phyloP scores from a whole-genome alignment of 2,113 vertebrate species.

The Muntiacus reevesi region DNA sequence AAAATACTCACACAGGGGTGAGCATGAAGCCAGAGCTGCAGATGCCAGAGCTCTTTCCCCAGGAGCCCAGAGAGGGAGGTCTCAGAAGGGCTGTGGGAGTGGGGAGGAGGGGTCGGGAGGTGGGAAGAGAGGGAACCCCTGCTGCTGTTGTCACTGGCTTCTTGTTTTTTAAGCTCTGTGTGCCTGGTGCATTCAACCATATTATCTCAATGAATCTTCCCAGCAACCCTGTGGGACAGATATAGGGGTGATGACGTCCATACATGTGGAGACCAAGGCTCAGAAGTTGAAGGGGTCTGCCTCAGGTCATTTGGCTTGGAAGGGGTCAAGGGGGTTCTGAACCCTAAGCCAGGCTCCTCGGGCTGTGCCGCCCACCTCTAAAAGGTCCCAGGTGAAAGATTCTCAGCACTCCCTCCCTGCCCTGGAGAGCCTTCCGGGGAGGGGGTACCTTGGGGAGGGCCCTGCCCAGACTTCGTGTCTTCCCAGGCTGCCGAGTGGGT shows the following conservation, averaged over 20 bases:
- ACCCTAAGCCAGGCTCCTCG: not conserved
- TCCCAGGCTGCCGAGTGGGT: not conserved
- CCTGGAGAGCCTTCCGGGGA: not conserved
- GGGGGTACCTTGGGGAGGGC: not conserved
- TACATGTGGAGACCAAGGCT: not conserved
- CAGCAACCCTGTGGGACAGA: not conserved
- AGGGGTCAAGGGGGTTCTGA: not conserved
- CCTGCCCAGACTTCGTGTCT: not conserved
- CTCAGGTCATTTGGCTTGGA: not conserved
- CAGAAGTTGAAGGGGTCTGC: not conserved
- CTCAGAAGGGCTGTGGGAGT: accelerated
- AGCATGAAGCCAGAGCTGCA: not conserved
- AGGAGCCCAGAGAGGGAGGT: not conserved
- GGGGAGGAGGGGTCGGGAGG: not conserved
- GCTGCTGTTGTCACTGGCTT: accelerated
- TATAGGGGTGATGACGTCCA: not conserved
- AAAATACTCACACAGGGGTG: not conserved
- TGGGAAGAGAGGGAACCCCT: not conserved
- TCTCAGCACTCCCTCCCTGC: accelerated
- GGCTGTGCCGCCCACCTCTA: not conserved
- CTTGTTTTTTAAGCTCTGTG: too few species aligned
- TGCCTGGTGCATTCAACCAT: not conserved
- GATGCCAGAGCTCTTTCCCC: not conserved
- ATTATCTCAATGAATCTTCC: not conserved
- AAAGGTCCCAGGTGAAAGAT: not conserved